Evolutionary conservation across 1,140 invertebrate genomes (phyloP).

Genomic region (Pogonognathellus flavescens): DNA sequence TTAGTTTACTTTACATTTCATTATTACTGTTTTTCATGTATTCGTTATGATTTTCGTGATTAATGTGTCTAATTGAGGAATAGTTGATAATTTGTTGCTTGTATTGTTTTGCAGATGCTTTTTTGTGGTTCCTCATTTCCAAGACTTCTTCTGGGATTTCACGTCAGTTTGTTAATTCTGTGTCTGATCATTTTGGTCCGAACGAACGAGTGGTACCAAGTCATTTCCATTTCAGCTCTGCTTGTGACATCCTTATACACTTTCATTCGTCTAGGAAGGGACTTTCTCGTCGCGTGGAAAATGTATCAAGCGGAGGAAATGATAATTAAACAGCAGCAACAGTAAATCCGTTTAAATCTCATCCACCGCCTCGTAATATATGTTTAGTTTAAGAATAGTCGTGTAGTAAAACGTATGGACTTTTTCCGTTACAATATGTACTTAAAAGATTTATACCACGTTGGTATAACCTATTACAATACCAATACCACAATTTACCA

Average conservation of each 20-base stretch:
- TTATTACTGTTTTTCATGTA: slow-evolving; percentile 54
- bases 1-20: slow-evolving; percentile 29
- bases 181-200: slow-evolving; percentile 84
- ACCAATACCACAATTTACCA: too few relatives aligned
- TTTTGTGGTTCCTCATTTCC: slow-evolving; percentile 87
- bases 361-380: too few relatives aligned
- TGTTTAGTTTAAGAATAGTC: too few relatives aligned
- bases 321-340: slow-evolving; percentile 69
- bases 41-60: too few relatives aligned
- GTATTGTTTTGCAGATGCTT: slow-evolving; percentile 78
- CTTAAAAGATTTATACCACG: too few relatives aligned
- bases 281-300: slow-evolving; percentile 86
- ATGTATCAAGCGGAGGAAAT: slow-evolving; percentile 83
- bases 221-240: slow-evolving; percentile 81
- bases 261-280: slow-evolving; percentile 88
- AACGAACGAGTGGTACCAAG: slow-evolving; percentile 90
- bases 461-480: too few relatives aligned
- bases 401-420: too few relatives aligned
- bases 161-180: slow-evolving; percentile 80
- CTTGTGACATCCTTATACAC: slow-evolving; percentile 92
- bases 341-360: background rate
- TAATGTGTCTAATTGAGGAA: too few relatives aligned
- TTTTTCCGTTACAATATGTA: too few relatives aligned
- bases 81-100: too few relatives aligned
- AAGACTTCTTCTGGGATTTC: slow-evolving; percentile 80